Evolutionary conservation across 1,140 invertebrate genomes (phyloP), one percentile per base, ranked within the genome.

Genomic region (Alviniconcha marisindica): DNA sequence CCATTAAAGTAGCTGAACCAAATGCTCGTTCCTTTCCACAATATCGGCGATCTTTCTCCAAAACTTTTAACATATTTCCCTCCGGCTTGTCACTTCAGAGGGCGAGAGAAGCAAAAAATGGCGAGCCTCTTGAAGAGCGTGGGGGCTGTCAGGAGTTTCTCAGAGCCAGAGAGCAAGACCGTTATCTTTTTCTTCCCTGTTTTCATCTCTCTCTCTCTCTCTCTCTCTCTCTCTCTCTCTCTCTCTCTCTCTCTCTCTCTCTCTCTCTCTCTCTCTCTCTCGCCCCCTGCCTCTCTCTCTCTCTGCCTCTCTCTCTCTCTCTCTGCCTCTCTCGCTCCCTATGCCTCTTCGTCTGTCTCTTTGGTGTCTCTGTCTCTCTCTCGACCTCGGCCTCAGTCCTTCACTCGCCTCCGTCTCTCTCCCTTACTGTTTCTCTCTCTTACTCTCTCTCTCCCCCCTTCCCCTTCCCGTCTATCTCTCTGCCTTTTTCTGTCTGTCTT

Each of bases 81-180:
- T 63, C 60, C 21, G 60, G 4, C 60, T 63, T 63, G 60, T 63
- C 60, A 63, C 60, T n/a, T 63, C 60, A 63, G 60, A 63, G 60
- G 60, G 10, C 24, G 24, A 5, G 60, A 24, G 60, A 24, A 14
- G 10, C 7, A 63, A 18, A n/a, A n/a, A n/a, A 63, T 63, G 60
- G 7, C 60, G 21, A 12, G 60, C 21, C 7, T 5, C 24, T 63
- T 63, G 60, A 63, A 10, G 60, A 63, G 60, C 60, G 24, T 24
- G 60, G 24, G 60, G 60, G 60, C 60, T 63, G 60, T 63, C 60
- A 5, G 5, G 5, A 63, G 24, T 63, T 14, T 63, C 60, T 31
- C 21, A n/a, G 28, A 63, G 28, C 21, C 60, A 63, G 21, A 31
- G 60, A 63, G 60, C 60, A 63, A 63, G 28, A 63, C 60, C 60